phyloP scores from a whole-genome alignment of 2,113 vertebrate species.

The Calonectris borealis region DNA sequence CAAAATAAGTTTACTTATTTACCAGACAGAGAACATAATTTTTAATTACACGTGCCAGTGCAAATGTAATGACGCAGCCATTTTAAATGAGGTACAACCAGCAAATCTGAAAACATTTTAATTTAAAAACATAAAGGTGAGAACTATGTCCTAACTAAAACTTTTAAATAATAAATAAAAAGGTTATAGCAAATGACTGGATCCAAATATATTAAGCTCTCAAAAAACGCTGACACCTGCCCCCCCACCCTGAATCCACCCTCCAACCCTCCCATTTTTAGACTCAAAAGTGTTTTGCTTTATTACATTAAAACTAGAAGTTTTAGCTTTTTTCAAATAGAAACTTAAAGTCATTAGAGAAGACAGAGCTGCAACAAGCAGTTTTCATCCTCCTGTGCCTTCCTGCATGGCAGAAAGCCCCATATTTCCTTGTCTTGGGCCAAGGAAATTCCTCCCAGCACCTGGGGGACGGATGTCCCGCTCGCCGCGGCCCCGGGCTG shows the following conservation, averaged over 20 bases:
- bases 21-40: background rate
- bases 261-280: background rate
- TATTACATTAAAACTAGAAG: background rate
- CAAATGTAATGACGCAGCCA: background rate
- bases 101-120: background rate
- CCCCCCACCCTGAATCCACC: fast-evolving
- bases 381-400: background rate
- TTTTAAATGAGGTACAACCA: background rate
- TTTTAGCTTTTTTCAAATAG: background rate
- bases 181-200: background rate
- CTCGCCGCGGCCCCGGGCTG: fast-evolving
- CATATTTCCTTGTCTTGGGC: fast-evolving
- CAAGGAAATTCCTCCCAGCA: background rate
- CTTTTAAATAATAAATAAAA: background rate
- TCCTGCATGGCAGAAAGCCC: background rate
- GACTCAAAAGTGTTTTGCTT: background rate
- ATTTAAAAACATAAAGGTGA: background rate
- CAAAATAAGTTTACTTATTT: background rate
- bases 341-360: background rate
- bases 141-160: background rate
- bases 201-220: background rate
- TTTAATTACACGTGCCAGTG: background rate
- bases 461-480: background rate
- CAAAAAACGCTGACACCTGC: background rate
- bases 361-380: background rate